These are phyloP conservation scores for Anaspis maculata DNA, from an alignment of 2,888 invertebrate genomes.

Conservation along the genomic window DNA sequence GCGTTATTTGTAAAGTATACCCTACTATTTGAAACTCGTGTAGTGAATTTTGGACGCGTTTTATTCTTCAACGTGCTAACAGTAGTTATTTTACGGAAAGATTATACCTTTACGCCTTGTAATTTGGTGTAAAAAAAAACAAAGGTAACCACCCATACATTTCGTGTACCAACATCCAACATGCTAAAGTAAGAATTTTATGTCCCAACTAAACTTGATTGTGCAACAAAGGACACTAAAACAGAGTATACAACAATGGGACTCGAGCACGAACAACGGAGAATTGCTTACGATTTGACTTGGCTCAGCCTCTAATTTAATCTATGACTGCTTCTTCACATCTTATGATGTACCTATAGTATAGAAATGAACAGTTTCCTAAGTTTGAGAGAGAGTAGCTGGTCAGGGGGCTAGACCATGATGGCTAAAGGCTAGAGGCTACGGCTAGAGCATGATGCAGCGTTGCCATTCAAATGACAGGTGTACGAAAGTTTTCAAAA, in stretches of 20 bases:
- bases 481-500: too few relatives aligned
- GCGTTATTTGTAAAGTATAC: conserved; percentile 24
- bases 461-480: too few relatives aligned
- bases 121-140: conserved; percentile 17
- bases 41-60: conserved; percentile 13
- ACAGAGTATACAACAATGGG: conserved; percentile 13
- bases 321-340: neutral
- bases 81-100: conserved; percentile 17
- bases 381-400: too few relatives aligned
- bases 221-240: conserved; percentile 17
- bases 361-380: too few relatives aligned
- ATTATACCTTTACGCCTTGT: conserved; percentile 16
- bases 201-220: conserved; percentile 18
- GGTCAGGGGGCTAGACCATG: too few relatives aligned
- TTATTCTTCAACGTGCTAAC: conserved; percentile 15
- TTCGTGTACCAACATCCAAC: conserved; percentile 16
- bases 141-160: conserved; percentile 15
- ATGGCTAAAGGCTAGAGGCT: too few relatives aligned
- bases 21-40: conserved; percentile 20
- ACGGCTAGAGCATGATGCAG: too few relatives aligned
- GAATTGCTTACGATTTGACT: conserved; percentile 6
- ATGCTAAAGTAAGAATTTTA: conserved; percentile 19
- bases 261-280: conserved; percentile 10
- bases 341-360: too few relatives aligned
- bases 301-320: conserved; percentile 3